Evolutionary conservation across 2,113 vertebrate genomes (phyloP).

Genomic region (Ptilonorhynchus violaceus): DNA sequence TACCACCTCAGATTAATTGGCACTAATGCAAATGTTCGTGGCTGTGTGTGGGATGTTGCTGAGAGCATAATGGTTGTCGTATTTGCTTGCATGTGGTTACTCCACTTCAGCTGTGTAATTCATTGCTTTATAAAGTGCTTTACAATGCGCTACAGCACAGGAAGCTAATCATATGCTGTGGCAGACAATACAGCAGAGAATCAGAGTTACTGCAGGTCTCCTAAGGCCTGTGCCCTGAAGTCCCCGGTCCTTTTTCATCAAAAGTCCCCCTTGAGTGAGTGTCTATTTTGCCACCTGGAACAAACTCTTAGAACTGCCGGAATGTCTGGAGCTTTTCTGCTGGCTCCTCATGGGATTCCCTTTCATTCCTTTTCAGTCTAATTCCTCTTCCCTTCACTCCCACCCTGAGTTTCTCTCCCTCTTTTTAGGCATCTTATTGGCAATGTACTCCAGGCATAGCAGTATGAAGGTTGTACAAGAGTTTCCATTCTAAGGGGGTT

Average conservation of each 20-base stretch:
- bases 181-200: slow-evolving; percentile 6
- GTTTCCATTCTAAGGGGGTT: slow-evolving; percentile 37
- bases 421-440: slow-evolving; percentile 50
- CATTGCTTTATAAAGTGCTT: slow-evolving; percentile 38
- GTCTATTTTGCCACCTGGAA: slow-evolving; percentile 53
- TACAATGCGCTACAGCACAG: neutral
- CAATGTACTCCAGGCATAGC: slow-evolving; percentile 6
- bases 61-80: slow-evolving; percentile 40
- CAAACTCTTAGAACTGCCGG: slow-evolving; percentile 26
- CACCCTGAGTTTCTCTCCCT: slow-evolving; percentile 34
- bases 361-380: slow-evolving; percentile 41
- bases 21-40: slow-evolving; percentile 28
- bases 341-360: slow-evolving; percentile 20
- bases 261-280: neutral
- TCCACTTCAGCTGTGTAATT: slow-evolving; percentile 51
- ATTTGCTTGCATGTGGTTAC: slow-evolving; percentile 49
- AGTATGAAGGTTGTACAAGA: neutral
- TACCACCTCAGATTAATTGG: slow-evolving; percentile 55
- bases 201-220: neutral
- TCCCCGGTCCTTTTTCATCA: slow-evolving; percentile 17
- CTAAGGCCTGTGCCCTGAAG: neutral
- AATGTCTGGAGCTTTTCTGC: slow-evolving; percentile 47
- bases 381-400: slow-evolving; percentile 39
- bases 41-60: slow-evolving; percentile 49
- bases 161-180: slow-evolving; percentile 1